Evolutionary conservation across 1,140 invertebrate species (phyloP).

Genomic region (Hycleus cichorii): DNA sequence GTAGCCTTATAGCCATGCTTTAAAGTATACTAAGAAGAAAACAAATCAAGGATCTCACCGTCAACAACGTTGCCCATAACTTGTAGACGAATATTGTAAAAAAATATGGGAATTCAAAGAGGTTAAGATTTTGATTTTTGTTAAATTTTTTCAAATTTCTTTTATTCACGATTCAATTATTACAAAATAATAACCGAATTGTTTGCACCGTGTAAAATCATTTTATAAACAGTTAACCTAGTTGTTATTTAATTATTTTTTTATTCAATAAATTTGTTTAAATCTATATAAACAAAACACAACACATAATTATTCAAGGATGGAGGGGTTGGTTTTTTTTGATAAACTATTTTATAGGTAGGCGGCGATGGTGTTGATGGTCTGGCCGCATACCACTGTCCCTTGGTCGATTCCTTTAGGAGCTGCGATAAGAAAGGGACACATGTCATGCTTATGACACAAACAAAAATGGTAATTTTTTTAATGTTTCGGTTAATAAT

Average conservation of each 20-base stretch:
- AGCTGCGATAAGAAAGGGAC: background rate
- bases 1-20: constrained; percentile 19
- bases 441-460: background rate
- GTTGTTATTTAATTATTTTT: constrained; percentile 11
- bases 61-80: constrained; percentile 5
- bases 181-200: constrained; percentile 38
- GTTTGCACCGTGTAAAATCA: constrained; percentile 28
- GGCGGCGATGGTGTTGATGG: constrained; percentile 27
- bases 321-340: constrained; percentile 20
- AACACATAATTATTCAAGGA: constrained; percentile 29
- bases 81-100: no score
- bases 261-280: background rate
- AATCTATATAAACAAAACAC: constrained; percentile 28
- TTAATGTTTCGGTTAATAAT: background rate
- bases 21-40: background rate
- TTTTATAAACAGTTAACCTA: constrained; percentile 32
- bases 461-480: background rate
- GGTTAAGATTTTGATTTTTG: no score
- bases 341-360: background rate
- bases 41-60: constrained; percentile 21
- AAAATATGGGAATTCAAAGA: no score
- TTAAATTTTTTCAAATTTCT: constrained; percentile 6
- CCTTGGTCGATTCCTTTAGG: background rate
- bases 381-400: background rate
- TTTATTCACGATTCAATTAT: constrained; percentile 36